Conservation (phyloP, 2,113 vertebrate genomes). For the Boleophthalmus pectinirostris region DNA sequence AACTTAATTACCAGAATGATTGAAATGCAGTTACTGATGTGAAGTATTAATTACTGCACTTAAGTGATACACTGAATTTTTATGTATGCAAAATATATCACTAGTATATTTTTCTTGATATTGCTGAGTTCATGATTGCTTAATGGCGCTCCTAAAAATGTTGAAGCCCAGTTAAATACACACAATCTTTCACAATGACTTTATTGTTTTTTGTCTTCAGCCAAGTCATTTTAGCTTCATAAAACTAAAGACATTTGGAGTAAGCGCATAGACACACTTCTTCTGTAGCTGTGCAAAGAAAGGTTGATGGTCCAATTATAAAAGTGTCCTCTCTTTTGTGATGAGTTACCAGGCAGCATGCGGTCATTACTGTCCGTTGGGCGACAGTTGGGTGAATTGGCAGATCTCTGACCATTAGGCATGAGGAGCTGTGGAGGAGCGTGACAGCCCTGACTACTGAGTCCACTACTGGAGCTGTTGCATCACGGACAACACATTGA, state of each 20-base stretch:
- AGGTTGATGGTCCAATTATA: constrained; percentile 35
- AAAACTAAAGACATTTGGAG: constrained; percentile 1
- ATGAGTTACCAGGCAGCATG: constrained; percentile 24
- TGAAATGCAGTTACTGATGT: too few species aligned
- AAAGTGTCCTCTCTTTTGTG: constrained; percentile 2
- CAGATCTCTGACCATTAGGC: constrained; percentile 28
- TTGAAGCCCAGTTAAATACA: background rate
- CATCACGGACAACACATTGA: constrained; percentile 54
- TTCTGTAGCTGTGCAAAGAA: background rate
- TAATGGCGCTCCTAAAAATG: background rate
- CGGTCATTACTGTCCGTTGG: constrained; percentile 39
- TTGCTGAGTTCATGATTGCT: background rate
- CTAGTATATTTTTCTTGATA: background rate
- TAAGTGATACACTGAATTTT: background rate
- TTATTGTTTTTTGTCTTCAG: background rate
- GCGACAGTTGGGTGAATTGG: constrained; percentile 47
- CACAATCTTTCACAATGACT: background rate
- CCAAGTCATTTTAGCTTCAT: background rate
- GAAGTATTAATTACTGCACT: too few species aligned
- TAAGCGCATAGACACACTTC: background rate
- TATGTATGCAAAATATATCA: background rate
- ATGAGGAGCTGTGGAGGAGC: constrained; percentile 40
- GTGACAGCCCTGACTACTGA: constrained; percentile 36
- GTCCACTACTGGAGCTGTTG: constrained; percentile 26
- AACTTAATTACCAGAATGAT: too few species aligned